These are phyloP conservation scores for Cheilosia variabilis DNA, from an alignment of 2,888 invertebrate genomes.

Conservation along the genomic window DNA sequence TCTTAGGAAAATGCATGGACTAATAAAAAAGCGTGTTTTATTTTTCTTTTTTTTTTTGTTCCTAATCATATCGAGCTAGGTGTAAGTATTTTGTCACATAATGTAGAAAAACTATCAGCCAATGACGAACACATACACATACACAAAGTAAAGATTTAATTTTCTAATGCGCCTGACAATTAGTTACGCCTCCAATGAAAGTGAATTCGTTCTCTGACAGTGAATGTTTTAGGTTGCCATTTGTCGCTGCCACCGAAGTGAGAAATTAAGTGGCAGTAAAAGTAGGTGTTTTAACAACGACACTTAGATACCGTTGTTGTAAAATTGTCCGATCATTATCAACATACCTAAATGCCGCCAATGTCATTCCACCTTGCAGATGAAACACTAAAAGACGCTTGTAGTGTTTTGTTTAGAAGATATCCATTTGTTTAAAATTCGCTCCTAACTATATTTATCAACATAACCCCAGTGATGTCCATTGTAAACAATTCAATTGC, in stretches of 20 bases:
- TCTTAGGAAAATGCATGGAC: background rate
- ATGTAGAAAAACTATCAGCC: background rate
- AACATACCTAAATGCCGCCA: conserved; percentile 36
- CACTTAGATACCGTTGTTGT: background rate
- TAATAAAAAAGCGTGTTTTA: background rate
- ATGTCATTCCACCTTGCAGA: conserved; percentile 45
- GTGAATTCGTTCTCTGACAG: conserved; percentile 58
- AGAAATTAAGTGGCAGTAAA: conserved; percentile 39
- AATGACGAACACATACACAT: conserved; percentile 23
- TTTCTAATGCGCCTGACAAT: conserved; percentile 51
- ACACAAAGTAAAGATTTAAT: conserved; percentile 21
- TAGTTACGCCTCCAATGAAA: conserved; percentile 71
- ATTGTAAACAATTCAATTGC: too few species aligned
- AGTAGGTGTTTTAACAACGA: conserved; percentile 13
- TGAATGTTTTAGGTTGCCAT: conserved; percentile 7
- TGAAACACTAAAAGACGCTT: background rate
- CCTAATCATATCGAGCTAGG: conserved; percentile 25
- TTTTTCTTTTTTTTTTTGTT: background rate
- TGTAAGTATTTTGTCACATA: conserved; percentile 18
- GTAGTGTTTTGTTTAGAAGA: too few species aligned
- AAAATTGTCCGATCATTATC: background rate
- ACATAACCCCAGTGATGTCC: too few species aligned
- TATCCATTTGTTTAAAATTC: background rate
- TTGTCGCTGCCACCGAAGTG: conserved; percentile 65
- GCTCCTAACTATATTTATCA: too few species aligned